Base-by-base conservation (phyloP, 2,797 vertebrate species). In the Apogon talboti region DNA sequence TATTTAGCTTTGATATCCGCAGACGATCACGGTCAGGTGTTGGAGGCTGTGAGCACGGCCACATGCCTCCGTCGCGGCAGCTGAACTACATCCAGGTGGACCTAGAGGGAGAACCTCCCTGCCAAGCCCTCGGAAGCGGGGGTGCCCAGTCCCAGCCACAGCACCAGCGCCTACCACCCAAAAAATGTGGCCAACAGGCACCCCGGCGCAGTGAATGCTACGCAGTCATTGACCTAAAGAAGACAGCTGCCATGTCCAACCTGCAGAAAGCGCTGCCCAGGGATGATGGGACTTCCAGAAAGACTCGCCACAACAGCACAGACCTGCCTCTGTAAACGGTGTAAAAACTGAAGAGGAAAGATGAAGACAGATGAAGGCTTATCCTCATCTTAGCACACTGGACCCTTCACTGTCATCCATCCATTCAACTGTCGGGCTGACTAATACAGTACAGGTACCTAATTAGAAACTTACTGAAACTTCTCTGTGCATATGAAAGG, bases 21-120 rank as follows among this genome's bases (percentile, higher is more conserved):
- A 90, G 95, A 48, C 91, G 92, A 63, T 92, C 91, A 11, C 91
- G 87, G 54, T 90, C 87, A 41, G 92, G 92, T 60, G 90, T 84
- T 1, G 84, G 83, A 57, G 84, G 89, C 45, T 93, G 93, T 62
- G 93, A 94, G 87, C 90, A 94, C 43, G 60, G 91, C 53, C 93
- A 91, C 67, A 90, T 92, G 85, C 90, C 93, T 88, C 21, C 94
- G 73, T 82, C 92, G 65, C 91, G 96, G 87, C 97, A 98, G 91
- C 96, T 99, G 92, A 99, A 99, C 89, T 99, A 99, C 88, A 98
- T 99, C 93, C 98, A 99, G 90, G 98, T 99, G 86, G 98, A 99
- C 90, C 90, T 99, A 80, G 96, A 99, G 74, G 95, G 91, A 56
- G 88, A 96, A 66, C 65, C 88, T 64, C 86, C 87, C 68, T 93